Evolutionary conservation across 1,140 invertebrate genomes (phyloP), one percentile per base, ranked within the genome.

Genomic region (Trichonephila clavata): DNA sequence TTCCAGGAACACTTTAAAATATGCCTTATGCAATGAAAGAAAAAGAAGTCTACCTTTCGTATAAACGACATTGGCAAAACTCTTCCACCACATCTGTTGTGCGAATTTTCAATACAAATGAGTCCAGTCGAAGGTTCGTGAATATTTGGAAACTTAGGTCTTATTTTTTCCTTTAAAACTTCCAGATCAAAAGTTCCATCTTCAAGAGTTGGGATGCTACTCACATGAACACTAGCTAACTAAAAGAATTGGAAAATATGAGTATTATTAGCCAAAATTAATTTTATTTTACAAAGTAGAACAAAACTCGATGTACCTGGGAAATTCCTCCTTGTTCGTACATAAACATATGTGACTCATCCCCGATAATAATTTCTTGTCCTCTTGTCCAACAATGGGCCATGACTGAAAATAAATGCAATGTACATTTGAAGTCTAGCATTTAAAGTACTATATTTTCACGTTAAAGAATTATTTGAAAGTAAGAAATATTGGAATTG

Each of bases 21-120:
- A 61, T 21, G 1, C 43, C 4, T 61, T 14, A 61, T 61, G 18
- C n/a, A n/a, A 8, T 5, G n/a, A 65, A 65, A 24, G 18, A 68
- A 24, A 13, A 27, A 13, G 61, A 84, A 68, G 92, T 10, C 91
- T 94, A 97, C 97, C 95, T 98, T 96, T 93, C 98, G 96, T 20
- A 99, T 95, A 97, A 98, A 99, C 6, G 97, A 95, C 39, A 98
- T 95, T 0, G 98, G 98, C 20, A 99, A 94, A 1, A 97, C 97
- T 95, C 97, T 98, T 43, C 99, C 99, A 18, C 98, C 98, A 95
- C 98, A 98, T 94, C 97, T 97, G 95, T 99, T 99, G 86, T 99
- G 98, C 0, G 99, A 99, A 95, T 99, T 99, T 96, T 99, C 99
- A 0, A 99, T 96, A 57, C 97, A 97, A 39, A 99, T 97, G 8